Conservation (phyloP, 2,888 invertebrate species). For the Periphyllus acericola region DNA sequence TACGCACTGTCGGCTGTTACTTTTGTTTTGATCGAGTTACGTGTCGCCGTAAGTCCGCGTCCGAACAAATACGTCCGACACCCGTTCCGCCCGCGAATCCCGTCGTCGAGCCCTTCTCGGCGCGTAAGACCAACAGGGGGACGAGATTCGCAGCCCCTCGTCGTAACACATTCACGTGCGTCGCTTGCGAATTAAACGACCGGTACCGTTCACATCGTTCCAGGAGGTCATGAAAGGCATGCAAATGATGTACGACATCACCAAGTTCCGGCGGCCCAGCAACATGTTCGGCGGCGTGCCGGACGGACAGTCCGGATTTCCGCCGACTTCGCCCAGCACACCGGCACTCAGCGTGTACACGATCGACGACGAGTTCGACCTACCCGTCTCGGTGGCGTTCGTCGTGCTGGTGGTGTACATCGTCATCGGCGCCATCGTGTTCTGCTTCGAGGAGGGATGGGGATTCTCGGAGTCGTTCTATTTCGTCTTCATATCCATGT, state of each 20-base stretch:
- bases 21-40: too few species aligned
- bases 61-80: too few species aligned
- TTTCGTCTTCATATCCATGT: slow-evolving; percentile 96
- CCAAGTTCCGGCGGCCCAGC: slow-evolving; percentile 66
- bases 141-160: too few species aligned
- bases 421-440: slow-evolving; percentile 84
- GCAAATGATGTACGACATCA: slow-evolving; percentile 82
- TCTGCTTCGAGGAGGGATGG: slow-evolving; percentile 84
- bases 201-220: not conserved
- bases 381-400: slow-evolving; percentile 91
- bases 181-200: too few species aligned
- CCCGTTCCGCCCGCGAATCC: too few species aligned
- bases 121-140: too few species aligned
- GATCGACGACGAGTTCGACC: slow-evolving; percentile 92
- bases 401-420: slow-evolving; percentile 86
- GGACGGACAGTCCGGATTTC: slow-evolving; percentile 49
- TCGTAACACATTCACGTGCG: too few species aligned
- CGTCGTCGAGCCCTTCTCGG: too few species aligned
- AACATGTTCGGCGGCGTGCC: slow-evolving; percentile 65
- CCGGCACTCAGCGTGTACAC: slow-evolving; percentile 82
- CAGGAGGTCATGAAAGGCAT: slow-evolving; percentile 87
- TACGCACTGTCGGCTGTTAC: too few species aligned
- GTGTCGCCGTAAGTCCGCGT: too few species aligned
- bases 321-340: slow-evolving; percentile 69
- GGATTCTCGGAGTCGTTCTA: slow-evolving; percentile 93